Evolutionary conservation across 1,140 invertebrate species (phyloP).

Genomic region (Macrobrachium nipponense): DNA sequence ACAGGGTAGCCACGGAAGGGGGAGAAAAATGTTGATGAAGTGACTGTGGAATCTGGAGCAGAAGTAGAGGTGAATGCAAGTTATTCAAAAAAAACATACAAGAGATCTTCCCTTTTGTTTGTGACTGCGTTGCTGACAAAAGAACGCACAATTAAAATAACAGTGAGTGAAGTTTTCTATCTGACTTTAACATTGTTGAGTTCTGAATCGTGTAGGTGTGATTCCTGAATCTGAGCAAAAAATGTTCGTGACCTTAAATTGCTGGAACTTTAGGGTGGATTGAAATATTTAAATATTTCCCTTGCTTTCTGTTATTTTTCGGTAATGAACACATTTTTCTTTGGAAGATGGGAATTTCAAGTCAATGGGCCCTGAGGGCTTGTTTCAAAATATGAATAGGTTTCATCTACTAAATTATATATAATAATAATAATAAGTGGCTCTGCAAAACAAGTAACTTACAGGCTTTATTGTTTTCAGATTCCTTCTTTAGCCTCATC

Average conservation of each 20-base stretch:
- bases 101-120: conserved; percentile 80
- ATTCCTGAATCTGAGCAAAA: neutral
- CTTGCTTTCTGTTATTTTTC: too few relatives aligned
- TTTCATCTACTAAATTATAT: too few relatives aligned
- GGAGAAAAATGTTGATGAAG: conserved; percentile 52
- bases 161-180: too few relatives aligned
- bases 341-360: too few relatives aligned
- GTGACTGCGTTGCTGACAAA: conserved; percentile 36
- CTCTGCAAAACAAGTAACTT: neutral
- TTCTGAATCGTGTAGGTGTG: too few relatives aligned
- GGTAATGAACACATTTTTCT: too few relatives aligned
- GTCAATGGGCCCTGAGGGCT: too few relatives aligned
- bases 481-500: conserved; percentile 4
- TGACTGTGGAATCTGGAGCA: conserved; percentile 61
- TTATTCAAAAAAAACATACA: conserved; percentile 86
- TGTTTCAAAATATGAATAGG: too few relatives aligned
- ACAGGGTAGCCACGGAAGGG: conserved; percentile 33
- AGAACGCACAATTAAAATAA: conserved; percentile 28
- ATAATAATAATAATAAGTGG: too few relatives aligned
- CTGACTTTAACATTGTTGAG: too few relatives aligned
- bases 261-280: neutral
- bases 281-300: neutral
- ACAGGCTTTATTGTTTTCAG: conserved; percentile 13
- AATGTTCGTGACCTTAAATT: neutral
- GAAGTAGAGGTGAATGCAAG: conserved; percentile 73